Evolutionary conservation across 2,797 vertebrate species (phyloP).

Genomic region (Sebastes alutus): DNA sequence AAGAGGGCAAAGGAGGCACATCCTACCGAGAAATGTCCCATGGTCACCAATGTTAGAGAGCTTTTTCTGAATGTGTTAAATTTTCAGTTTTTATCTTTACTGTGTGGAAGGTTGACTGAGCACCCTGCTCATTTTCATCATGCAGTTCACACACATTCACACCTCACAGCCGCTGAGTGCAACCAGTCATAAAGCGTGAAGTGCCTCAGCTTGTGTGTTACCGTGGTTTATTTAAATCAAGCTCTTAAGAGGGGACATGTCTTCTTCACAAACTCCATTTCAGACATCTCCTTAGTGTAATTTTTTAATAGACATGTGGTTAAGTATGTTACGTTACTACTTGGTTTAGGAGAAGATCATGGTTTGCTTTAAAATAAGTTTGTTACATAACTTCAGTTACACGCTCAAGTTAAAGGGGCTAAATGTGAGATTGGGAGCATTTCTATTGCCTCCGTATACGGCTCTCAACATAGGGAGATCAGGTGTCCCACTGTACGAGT

Average conservation of each 20-base stretch:
- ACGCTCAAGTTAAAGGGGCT: neutral
- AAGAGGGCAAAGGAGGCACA: neutral
- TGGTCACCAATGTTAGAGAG: neutral
- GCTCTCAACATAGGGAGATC: too few relatives aligned
- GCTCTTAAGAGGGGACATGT: neutral
- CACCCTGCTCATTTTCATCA: neutral
- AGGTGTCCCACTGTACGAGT: too few relatives aligned
- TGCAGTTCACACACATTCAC: neutral
- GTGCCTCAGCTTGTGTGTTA: neutral
- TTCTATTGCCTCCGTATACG: too few relatives aligned
- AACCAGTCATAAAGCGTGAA: neutral
- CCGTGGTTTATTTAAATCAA: neutral
- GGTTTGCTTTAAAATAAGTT: neutral
- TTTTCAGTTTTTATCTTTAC: neutral
- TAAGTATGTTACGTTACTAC: neutral
- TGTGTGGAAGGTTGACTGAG: neutral
- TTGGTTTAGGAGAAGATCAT: neutral
- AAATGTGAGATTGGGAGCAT: too few relatives aligned
- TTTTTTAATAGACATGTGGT: neutral
- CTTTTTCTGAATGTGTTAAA: neutral
- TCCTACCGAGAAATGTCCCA: neutral
- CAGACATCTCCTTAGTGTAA: neutral
- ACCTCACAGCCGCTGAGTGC: neutral
- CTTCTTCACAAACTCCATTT: neutral
- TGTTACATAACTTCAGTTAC: neutral